phyloP scores from a whole-genome alignment of 2,113 vertebrate species.

The Gila orcuttii region DNA sequence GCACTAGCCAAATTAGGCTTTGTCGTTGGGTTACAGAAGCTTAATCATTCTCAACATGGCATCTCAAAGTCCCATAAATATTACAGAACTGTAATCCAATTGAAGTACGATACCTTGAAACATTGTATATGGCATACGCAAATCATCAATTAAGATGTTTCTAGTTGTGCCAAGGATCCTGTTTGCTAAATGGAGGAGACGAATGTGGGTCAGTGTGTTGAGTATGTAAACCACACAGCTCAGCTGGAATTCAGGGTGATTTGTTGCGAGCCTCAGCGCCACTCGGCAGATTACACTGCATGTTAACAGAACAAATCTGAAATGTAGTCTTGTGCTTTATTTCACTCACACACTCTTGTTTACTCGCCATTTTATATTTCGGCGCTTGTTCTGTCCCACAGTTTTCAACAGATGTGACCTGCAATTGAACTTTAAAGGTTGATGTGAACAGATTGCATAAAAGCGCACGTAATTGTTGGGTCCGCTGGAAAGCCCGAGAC shows the following conservation, averaged over 20 bases:
- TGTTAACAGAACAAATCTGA: conserved; percentile 24
- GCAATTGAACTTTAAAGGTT: conserved; percentile 24
- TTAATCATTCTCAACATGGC: not conserved
- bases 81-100: not conserved
- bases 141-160: conserved; percentile 1
- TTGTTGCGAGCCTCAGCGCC: not conserved
- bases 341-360: not conserved
- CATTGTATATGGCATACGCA: not conserved
- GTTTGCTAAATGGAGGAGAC: conserved; percentile 32
- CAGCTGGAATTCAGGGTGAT: conserved; percentile 19
- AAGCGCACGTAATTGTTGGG: conserved; percentile 51
- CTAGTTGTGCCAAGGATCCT: not conserved
- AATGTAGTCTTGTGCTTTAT: not conserved
- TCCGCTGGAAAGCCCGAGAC: conserved; percentile 15
- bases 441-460: conserved; percentile 39
- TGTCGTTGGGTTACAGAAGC: not conserved
- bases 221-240: conserved; percentile 24
- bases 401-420: conserved; percentile 20
- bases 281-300: conserved; percentile 3
- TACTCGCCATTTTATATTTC: not conserved
- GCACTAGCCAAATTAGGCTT: conserved; percentile 1
- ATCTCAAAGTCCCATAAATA: not conserved
- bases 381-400: not conserved
- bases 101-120: conserved; percentile 1
- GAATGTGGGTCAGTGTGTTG: conserved; percentile 42